Evolutionary conservation across 2,888 invertebrate genomes (phyloP).

Genomic region (Dryocosmus kuriphilus): DNA sequence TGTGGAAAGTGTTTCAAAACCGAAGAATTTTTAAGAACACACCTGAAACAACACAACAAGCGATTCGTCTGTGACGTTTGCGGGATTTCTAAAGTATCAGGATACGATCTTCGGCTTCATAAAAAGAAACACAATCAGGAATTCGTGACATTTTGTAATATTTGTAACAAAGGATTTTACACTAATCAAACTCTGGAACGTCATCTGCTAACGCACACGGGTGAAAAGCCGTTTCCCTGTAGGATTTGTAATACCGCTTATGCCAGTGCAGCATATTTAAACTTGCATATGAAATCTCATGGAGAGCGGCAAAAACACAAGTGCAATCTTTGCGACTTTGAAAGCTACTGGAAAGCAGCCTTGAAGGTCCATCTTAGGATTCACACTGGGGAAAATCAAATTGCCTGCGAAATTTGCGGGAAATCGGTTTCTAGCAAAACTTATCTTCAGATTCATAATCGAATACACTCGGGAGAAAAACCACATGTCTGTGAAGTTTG

Average conservation of each 20-base stretch:
- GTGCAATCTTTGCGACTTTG: slow-evolving; percentile 77
- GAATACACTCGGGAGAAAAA: slow-evolving; percentile 58
- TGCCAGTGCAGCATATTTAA: slow-evolving; percentile 79
- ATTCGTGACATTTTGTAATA: slow-evolving; percentile 75
- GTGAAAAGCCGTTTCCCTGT: slow-evolving; percentile 78
- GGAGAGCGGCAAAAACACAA: slow-evolving; percentile 68
- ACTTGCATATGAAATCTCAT: slow-evolving; percentile 80
- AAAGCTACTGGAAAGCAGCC: slow-evolving; percentile 75
- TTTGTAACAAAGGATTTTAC: slow-evolving; percentile 79
- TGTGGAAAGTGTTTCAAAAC: slow-evolving; percentile 80
- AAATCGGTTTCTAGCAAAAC: slow-evolving; percentile 78
- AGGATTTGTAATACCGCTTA: slow-evolving; percentile 78
- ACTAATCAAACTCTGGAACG: slow-evolving; percentile 78
- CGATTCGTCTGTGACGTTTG: slow-evolving; percentile 70
- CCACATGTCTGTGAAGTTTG: slow-evolving; percentile 70
- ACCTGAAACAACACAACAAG: slow-evolving; percentile 79
- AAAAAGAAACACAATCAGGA: slow-evolving; percentile 79
- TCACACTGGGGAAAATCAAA: slow-evolving; percentile 77
- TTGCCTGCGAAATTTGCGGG: slow-evolving; percentile 60
- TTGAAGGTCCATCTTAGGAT: slow-evolving; percentile 77
- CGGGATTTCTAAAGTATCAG: slow-evolving; percentile 69
- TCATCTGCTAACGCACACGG: slow-evolving; percentile 77
- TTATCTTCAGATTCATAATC: slow-evolving; percentile 69
- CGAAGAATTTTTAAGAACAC: slow-evolving; percentile 78
- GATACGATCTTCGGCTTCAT: slow-evolving; percentile 69